A percentile compares a stretch with the other conserved stretches of the same genome.
Conservation (phyloP, 2,797 vertebrate genomes). For the Vireo griseus region DNA sequence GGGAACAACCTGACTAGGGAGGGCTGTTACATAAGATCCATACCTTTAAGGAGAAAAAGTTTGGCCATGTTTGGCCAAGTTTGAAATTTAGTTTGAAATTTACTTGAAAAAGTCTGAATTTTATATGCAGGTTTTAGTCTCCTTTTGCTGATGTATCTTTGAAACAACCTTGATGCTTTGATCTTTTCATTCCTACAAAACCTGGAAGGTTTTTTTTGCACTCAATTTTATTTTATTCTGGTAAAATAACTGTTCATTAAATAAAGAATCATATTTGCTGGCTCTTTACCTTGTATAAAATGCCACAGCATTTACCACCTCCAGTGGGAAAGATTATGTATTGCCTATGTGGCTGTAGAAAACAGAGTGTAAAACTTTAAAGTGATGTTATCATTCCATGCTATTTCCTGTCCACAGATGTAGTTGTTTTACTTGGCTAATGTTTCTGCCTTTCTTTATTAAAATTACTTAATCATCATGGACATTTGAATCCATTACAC, state of each 20-base stretch:
- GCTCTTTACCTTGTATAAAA: not conserved
- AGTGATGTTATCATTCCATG: not conserved
- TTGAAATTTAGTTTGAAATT: too few relatives aligned
- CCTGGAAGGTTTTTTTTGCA: not conserved
- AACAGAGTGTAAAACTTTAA: not conserved
- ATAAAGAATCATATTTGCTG: not conserved
- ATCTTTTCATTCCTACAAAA: not conserved
- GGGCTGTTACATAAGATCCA: not conserved
- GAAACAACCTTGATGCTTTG: not conserved
- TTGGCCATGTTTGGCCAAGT: not conserved
- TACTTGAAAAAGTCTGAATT: too few relatives aligned
- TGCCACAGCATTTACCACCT: not conserved
- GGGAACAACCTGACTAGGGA: not conserved
- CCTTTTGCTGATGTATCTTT: not conserved
- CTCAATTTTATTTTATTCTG: not conserved
- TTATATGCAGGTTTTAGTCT: not conserved
- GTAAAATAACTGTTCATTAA: not conserved
- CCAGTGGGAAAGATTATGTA: not conserved
- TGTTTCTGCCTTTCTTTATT: not conserved
- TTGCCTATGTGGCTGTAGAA: not conserved
- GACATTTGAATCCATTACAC: not conserved
- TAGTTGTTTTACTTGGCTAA: not conserved
- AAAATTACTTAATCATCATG: not conserved
- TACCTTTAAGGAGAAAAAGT: not conserved
- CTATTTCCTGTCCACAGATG: not conserved